Conservation (phyloP, 2,113 vertebrate species). For the Leucopternis melanops region DNA sequence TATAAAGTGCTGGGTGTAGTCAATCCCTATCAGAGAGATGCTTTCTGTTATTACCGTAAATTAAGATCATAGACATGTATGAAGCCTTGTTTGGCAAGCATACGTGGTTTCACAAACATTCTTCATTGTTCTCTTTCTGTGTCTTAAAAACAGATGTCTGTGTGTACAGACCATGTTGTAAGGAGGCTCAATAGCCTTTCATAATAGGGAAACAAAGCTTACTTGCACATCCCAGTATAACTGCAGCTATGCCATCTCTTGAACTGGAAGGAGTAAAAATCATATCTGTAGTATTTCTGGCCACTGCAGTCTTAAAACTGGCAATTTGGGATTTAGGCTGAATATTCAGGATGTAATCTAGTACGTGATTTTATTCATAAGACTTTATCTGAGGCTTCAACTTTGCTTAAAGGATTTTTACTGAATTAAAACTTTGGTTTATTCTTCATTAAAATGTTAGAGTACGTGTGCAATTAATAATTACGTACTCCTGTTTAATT, state of each 20-base stretch:
- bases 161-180: background rate
- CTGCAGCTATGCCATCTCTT: background rate
- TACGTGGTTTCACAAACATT: background rate
- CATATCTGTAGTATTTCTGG: background rate
- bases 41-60: background rate
- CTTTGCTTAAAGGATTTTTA: background rate
- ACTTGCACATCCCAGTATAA: background rate
- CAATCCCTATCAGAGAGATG: background rate
- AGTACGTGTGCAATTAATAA: background rate
- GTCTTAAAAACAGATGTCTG: conserved; percentile 16
- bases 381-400: background rate
- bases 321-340: background rate
- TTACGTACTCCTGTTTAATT: background rate
- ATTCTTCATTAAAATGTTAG: background rate
- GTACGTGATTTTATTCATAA: background rate
- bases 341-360: background rate
- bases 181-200: background rate
- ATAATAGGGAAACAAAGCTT: background rate
- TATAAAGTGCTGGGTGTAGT: background rate
- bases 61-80: background rate
- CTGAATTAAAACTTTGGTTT: background rate
- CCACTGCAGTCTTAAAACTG: background rate
- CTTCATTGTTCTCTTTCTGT: conserved; percentile 1
- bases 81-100: background rate
- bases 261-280: background rate